Evolutionary conservation across 1,140 invertebrate genomes (phyloP).

Genomic region (Phenacoccus solenopsis): DNA sequence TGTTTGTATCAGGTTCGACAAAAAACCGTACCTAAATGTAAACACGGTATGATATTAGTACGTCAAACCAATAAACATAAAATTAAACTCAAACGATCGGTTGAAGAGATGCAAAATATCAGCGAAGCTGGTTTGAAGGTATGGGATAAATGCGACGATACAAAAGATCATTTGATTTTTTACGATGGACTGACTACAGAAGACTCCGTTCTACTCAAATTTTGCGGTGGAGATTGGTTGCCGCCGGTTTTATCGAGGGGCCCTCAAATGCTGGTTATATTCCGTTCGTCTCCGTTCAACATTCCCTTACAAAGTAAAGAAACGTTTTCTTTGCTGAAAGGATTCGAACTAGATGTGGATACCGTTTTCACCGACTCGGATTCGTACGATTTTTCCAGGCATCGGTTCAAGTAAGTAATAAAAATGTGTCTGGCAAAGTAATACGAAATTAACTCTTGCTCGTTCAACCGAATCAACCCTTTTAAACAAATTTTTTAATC

Average conservation of each 20-base stretch:
- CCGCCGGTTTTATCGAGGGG: constrained; percentile 58
- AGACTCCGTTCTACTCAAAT: constrained; percentile 67
- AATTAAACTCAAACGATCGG: constrained; percentile 48
- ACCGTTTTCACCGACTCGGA: constrained; percentile 77
- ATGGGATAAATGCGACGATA: constrained; percentile 68
- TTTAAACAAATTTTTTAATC: no score
- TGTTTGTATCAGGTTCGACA: constrained; percentile 68
- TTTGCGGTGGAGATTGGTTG: constrained; percentile 72
- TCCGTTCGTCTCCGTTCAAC: constrained; percentile 35
- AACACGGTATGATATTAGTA: constrained; percentile 76
- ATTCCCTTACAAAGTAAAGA: constrained; percentile 24
- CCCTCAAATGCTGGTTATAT: constrained; percentile 70
- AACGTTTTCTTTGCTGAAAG: constrained; percentile 28
- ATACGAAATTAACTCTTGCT: no score
- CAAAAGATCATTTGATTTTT: constrained; percentile 68
- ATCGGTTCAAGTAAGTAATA: constrained; percentile 36
- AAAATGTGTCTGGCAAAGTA: background rate
- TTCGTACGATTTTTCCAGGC: constrained; percentile 51
- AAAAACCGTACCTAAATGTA: constrained; percentile 69
- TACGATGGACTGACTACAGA: constrained; percentile 66
- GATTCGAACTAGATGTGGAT: constrained; percentile 63
- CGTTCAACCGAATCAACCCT: no score
- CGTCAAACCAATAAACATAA: constrained; percentile 41
- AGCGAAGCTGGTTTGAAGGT: constrained; percentile 50
- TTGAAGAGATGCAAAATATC: constrained; percentile 36